phyloP scores from a whole-genome alignment of 2,797 vertebrate species.

The Loriculus beryllinus region DNA sequence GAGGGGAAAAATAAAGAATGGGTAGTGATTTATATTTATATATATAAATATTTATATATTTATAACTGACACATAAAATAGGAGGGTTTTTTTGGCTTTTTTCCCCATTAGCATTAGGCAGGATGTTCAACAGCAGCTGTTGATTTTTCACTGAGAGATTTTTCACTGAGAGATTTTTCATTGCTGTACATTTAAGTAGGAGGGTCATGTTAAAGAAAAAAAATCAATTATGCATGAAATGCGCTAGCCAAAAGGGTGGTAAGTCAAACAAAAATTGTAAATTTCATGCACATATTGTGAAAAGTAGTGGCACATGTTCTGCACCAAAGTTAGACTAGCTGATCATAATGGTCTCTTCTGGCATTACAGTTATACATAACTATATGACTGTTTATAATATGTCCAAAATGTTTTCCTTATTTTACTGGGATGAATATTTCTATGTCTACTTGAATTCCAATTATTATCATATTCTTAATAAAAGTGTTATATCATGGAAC shows the following conservation, averaged over 20 bases:
- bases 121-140: background rate
- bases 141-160: too few species aligned
- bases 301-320: background rate
- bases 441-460: background rate
- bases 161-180: background rate
- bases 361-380: background rate
- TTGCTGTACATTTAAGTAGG: background rate
- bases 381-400: background rate
- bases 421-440: background rate
- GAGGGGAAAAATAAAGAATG: accelerated
- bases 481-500: background rate
- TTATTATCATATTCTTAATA: background rate
- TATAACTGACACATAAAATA: background rate
- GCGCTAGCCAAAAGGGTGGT: background rate
- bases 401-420: background rate
- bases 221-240: background rate
- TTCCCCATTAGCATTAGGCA: background rate
- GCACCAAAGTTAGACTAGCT: background rate
- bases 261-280: background rate
- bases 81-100: background rate
- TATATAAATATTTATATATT: too few species aligned
- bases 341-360: background rate
- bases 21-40: background rate
- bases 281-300: background rate
- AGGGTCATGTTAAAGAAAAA: background rate